Base-by-base conservation (phyloP, 1,140 invertebrate genomes). In the Drosophila yakuba region DNA sequence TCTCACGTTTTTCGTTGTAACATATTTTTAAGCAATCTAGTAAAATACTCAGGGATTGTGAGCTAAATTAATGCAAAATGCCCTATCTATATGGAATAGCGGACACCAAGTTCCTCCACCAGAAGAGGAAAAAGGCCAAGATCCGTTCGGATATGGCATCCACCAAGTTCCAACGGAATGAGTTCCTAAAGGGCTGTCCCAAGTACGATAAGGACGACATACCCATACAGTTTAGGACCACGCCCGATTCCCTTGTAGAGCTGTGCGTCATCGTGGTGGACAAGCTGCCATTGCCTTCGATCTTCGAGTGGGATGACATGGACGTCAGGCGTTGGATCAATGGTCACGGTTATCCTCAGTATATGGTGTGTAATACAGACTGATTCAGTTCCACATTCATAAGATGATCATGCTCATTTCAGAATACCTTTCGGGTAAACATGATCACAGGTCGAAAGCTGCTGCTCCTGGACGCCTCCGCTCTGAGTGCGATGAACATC, bases 361-460 rank as follows among this genome's bases (percentile, higher is more conserved):
- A 91, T 44, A 80, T 73, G 84, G 88, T 91, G 23, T 35, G 82
- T 45, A 15, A 7, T 43, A 8, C 1, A 15, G 43, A 14, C 0
- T 0, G 20, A 5, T 32, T 32, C 2, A 12, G 0, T 12, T 11
- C 8, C 14, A 41, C 7, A 5, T 7, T 41, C 38, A 5, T 14
- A 39, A 39, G 14, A 14, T n/a, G 0, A n/a, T 2, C 5, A 41
- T 3, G 0, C 2, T 5, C 2, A 3, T 68, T 55, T 1, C 20
- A 91, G 88, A 84, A 89, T 23, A 84, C 88, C 12, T 91, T 91
- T 8, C 72, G 69, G 3, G 74, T 74, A 1, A 91, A 91, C 25
- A 75, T 79, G 72, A 76, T 91, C 15, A n/a, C 15, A 12, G 88
- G 88, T 6, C 48, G 72, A 1, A 91, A 83, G 45, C 28, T 91